Percentiles rank a stretch among this genome's conserved stretches.
phyloP scores from a whole-genome alignment of 2,797 vertebrate species.

The Catharus ustulatus region DNA sequence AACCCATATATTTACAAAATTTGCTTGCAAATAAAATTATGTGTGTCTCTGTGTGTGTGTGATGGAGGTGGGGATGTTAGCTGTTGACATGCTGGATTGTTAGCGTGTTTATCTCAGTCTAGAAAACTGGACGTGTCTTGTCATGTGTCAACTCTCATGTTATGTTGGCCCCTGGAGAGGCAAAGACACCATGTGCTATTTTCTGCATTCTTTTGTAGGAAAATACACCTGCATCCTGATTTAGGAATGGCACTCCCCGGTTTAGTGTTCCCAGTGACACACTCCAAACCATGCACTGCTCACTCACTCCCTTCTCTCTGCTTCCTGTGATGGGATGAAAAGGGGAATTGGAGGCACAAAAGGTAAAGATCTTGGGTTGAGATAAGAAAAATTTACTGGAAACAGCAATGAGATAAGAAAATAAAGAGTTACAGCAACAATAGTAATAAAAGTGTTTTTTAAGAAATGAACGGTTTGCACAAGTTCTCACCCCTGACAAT shows the following conservation, averaged over 20 bases:
- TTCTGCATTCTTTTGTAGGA: background rate
- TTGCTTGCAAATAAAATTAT: background rate
- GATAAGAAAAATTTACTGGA: background rate
- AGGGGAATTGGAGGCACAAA: background rate
- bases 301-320: accelerated
- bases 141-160: background rate
- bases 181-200: background rate
- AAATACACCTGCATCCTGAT: background rate
- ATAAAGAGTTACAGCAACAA: background rate
- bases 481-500: background rate
- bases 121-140: background rate
- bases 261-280: background rate
- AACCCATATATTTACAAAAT: background rate
- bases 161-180: background rate
- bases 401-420: background rate
- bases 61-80: background rate
- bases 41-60: background rate
- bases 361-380: background rate
- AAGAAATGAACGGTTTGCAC: accelerated
- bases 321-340: background rate
- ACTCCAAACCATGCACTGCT: background rate
- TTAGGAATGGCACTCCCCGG: background rate
- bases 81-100: background rate
- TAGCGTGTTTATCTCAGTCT: background rate
- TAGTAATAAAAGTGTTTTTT: accelerated